phyloP scores from a whole-genome alignment of 2,113 vertebrate species.

The Tupaia tana region DNA sequence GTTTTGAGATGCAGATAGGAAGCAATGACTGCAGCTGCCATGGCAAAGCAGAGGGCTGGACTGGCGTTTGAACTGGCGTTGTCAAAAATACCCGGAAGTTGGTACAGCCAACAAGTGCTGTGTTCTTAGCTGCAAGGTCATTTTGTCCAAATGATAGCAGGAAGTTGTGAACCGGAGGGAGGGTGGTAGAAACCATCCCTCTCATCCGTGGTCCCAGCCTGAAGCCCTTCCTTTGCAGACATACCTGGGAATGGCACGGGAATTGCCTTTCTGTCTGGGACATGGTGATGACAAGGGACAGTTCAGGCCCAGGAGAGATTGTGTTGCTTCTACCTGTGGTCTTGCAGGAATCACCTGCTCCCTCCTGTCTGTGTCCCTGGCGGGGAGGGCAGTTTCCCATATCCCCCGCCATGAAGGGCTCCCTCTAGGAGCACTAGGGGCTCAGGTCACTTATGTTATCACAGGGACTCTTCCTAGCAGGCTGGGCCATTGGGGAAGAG shows the following conservation, averaged over 20 bases:
- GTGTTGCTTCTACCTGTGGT: neutral
- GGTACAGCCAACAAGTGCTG: neutral
- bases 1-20: neutral
- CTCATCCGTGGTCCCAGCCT: accelerated
- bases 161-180: neutral
- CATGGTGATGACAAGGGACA: accelerated
- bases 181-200: no score
- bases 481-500: neutral
- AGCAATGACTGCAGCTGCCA: neutral
- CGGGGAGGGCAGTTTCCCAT: accelerated
- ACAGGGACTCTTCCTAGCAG: accelerated
- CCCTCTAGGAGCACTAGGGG: neutral
- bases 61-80: neutral
- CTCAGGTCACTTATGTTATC: no score
- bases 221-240: neutral
- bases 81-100: neutral
- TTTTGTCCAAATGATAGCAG: neutral
- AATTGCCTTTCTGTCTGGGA: neutral
- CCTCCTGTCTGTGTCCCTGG: neutral
- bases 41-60: neutral
- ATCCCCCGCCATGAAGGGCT: accelerated
- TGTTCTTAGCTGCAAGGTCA: neutral
- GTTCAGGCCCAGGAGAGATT: no score
- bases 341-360: neutral
- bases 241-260: neutral